These are phyloP conservation scores for Neoniphon sammara DNA, from an alignment of 2,797 vertebrate genomes.

Conservation along the genomic window DNA sequence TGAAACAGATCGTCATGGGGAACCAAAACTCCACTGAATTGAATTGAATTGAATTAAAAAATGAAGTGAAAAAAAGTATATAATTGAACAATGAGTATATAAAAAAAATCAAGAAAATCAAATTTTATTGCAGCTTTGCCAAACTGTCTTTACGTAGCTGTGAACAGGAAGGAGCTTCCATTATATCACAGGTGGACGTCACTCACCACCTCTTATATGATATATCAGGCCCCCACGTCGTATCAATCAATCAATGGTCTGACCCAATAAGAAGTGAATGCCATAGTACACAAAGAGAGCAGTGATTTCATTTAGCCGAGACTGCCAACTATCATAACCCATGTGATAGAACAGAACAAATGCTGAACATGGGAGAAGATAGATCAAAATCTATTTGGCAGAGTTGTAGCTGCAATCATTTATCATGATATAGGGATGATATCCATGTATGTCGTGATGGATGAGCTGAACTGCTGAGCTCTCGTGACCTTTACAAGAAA, in stretches of 20 bases:
- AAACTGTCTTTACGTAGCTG: too few relatives aligned
- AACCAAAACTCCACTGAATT: too few relatives aligned
- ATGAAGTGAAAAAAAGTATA: too few relatives aligned
- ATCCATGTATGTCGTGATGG: conserved; percentile 52
- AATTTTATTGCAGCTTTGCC: too few relatives aligned
- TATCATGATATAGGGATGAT: conserved; percentile 38
- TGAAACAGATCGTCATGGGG: too few relatives aligned
- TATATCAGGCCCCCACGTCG: too few relatives aligned
- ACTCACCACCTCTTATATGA: too few relatives aligned
- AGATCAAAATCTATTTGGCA: conserved; percentile 39
- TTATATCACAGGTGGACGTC: too few relatives aligned
- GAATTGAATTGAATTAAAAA: too few relatives aligned
- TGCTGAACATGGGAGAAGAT: background rate
- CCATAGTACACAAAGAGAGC: background rate
- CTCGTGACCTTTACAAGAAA: conserved; percentile 61
- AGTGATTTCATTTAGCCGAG: background rate
- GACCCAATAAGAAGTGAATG: background rate
- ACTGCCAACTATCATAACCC: conserved; percentile 12
- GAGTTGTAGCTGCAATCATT: conserved; percentile 32
- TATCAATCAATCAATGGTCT: background rate
- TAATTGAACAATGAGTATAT: too few relatives aligned
- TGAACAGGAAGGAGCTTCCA: too few relatives aligned
- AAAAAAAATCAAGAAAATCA: too few relatives aligned
- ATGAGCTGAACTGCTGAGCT: conserved; percentile 36
- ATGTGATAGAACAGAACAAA: conserved; percentile 5